Base-by-base conservation (phyloP, 2,888 invertebrate genomes). In the Pristionchus arcanus region DNA sequence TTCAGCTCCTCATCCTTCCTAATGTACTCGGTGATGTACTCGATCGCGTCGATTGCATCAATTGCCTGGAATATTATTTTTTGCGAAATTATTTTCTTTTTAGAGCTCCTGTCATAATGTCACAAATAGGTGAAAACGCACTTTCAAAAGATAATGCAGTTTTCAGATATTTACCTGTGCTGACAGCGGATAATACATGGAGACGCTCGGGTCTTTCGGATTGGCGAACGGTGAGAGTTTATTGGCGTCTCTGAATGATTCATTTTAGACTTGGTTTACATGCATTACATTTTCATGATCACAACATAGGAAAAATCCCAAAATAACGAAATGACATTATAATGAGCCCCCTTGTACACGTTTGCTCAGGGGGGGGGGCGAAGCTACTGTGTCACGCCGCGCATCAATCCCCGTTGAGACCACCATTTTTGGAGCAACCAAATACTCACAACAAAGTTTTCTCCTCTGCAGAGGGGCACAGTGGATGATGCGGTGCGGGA, bases 21-120 rank as follows among this genome's bases (percentile, higher is more conserved):
- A 89, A 95, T 91, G 90, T 95, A 95, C 28, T 94, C 94, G 15
- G 93, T 92, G 71, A 94, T 94, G 90, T 91, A 94, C 19, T 94
- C 93, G 55, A 94, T 93, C 0, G 94, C 92, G 59, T 93, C 92
- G n/a, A 93, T 91, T 0, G 91, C 90, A 37, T 85, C 37, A 5
- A 92, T 86, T 34, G 91, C 92, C 89, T 81, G 49, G 13, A 81
- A n/a, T 13, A 49, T 49, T 49, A 7, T 7, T 49, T 63, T n/a
- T 63, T 63, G 7, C 63, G 25, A 25, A 11, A 7, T 49, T 49
- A 63, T 19, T 9, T 13, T 63, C 25, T 63, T 63, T n/a, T n/a
- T n/a, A n/a, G n/a, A n/a, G 2, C 63, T 25, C 9, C 13, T 19
- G 7, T 4, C 16, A 9, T n/a, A 63, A 63, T 7, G 13, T 15